Evolutionary conservation across 92 coral and sea anemone species (phyloP).

Genomic region (Epizoanthus rinbou): DNA sequence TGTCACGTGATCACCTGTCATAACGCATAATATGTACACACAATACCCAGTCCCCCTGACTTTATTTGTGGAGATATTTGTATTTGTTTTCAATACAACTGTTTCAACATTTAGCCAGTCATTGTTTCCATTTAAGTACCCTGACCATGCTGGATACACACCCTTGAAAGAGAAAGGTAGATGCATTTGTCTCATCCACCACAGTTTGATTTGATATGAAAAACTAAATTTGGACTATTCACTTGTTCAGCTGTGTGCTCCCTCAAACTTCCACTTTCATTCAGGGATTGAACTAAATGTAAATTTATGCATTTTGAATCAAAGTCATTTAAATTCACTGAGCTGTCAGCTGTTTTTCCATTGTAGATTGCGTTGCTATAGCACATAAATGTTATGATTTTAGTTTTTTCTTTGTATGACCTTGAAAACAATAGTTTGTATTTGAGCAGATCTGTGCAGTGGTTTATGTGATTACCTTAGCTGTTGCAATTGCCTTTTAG

Average conservation of each 20-base stretch:
- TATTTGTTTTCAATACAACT: too few relatives aligned
- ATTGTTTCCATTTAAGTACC: background rate
- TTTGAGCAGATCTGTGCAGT: background rate
- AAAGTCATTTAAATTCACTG: background rate
- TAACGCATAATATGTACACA: too few relatives aligned
- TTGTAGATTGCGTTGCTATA: background rate
- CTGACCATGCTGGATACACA: background rate
- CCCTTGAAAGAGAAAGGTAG: background rate
- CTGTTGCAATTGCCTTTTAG: too few relatives aligned
- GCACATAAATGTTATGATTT: background rate
- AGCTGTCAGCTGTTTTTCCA: background rate
- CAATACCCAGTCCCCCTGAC: too few relatives aligned
- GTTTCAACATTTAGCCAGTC: too few relatives aligned
- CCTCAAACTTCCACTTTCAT: conserved; percentile 37
- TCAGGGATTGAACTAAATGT: conserved; percentile 14
- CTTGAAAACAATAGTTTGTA: background rate
- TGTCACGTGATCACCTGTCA: too few relatives aligned
- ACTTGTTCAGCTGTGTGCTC: conserved; percentile 44
- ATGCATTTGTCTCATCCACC: background rate
- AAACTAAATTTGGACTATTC: too few relatives aligned
- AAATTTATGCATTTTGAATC: background rate
- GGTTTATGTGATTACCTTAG: too few relatives aligned
- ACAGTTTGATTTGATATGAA: too few relatives aligned
- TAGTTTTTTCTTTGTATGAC: background rate
- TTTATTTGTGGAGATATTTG: too few relatives aligned